Percentiles rank a stretch among this genome's conserved stretches.
These are phyloP conservation scores for Botrylloides violaceus DNA, from an alignment of 23 tunicate genomes.

Conservation along the genomic window DNA sequence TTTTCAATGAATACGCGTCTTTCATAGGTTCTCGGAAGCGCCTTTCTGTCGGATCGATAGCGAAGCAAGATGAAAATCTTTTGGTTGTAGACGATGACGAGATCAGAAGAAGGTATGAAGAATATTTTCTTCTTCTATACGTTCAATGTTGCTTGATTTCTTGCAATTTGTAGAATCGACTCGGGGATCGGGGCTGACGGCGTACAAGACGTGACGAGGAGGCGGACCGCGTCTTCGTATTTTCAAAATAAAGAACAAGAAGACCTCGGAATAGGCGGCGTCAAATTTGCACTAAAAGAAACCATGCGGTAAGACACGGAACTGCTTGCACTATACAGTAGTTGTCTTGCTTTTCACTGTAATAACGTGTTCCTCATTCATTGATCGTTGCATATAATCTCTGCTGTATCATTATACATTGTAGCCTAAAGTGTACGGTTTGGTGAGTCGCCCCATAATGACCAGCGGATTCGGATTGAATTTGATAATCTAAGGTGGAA, in stretches of 20 bases:
- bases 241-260: conserved; percentile 26
- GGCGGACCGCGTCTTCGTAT: conserved; percentile 27
- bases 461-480: no score
- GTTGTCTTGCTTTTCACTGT: no score
- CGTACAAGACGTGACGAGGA: conserved; percentile 7
- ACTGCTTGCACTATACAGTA: neutral
- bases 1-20: no score
- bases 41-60: neutral
- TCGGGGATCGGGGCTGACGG: conserved; percentile 53
- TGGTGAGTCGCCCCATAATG: no score
- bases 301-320: conserved; percentile 36
- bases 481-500: no score
- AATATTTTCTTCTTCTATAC: neutral
- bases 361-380: no score
- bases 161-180: conserved; percentile 44
- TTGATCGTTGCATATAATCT: no score
- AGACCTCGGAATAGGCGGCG: conserved; percentile 60
- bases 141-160: no score
- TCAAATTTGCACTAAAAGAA: conserved; percentile 45
- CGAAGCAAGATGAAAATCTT: no score
- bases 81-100: no score
- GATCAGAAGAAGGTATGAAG: conserved; percentile 1
- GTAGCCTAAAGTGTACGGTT: no score
- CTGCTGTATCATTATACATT: no score
- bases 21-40: neutral